Percentiles rank a stretch among this genome's conserved stretches.
These are phyloP conservation scores for Autographa pulchrina DNA, from an alignment of 2,888 invertebrate species.

Conservation along the genomic window DNA sequence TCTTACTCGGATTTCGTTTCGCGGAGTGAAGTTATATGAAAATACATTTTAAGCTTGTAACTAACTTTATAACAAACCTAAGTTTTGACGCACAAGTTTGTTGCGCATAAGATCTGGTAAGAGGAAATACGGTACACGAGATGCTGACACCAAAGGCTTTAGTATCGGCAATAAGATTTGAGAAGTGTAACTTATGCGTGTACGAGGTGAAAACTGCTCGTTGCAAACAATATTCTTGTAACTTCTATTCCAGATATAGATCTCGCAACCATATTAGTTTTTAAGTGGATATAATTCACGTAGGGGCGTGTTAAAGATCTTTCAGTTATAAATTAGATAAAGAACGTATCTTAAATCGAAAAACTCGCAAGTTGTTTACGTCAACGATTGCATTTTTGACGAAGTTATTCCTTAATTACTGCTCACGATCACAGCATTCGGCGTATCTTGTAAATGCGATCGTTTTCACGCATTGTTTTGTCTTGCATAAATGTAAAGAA, in stretches of 20 bases:
- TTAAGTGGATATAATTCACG: neutral
- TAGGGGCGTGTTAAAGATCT: neutral
- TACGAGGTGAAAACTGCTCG: neutral
- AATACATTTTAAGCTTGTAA: conserved; percentile 3
- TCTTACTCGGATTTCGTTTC: neutral
- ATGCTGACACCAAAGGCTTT: neutral
- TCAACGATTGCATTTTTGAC: neutral
- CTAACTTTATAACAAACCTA: conserved; percentile 4
- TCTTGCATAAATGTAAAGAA: neutral
- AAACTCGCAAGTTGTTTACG: neutral
- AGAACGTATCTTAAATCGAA: neutral
- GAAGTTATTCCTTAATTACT: neutral
- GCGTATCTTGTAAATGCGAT: neutral
- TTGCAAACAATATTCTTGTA: neutral
- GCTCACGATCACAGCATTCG: neutral
- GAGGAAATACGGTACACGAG: conserved; percentile 1
- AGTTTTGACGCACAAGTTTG: neutral
- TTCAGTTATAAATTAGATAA: neutral
- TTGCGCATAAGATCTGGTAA: conserved; percentile 3
- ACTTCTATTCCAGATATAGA: neutral
- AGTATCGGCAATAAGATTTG: neutral
- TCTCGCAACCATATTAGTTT: neutral
- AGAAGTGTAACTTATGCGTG: neutral
- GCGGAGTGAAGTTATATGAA: neutral
- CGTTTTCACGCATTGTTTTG: neutral